phyloP scores from a whole-genome alignment of 2,888 invertebrate genomes.

The Saturnia japonica region DNA sequence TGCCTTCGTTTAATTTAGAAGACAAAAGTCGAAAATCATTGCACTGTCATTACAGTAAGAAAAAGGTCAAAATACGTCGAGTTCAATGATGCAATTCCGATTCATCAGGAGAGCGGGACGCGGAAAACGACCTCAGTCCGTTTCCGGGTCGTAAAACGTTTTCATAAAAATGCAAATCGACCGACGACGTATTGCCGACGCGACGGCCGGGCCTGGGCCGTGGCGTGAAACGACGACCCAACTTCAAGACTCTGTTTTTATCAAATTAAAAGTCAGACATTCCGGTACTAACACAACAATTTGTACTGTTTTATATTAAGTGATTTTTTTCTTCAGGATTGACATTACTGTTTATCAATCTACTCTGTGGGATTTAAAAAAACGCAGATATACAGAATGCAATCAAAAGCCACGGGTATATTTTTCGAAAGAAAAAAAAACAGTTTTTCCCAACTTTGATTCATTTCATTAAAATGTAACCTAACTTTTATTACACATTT shows the following conservation, averaged over 20 bases:
- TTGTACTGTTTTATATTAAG: neutral
- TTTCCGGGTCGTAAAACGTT: slow-evolving; percentile 61
- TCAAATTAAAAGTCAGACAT: slow-evolving; percentile 71
- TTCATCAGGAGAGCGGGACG: slow-evolving; percentile 17
- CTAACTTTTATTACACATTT: slow-evolving; percentile 43
- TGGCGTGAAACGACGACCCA: slow-evolving; percentile 39
- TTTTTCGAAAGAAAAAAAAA: neutral
- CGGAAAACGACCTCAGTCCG: slow-evolving; percentile 39
- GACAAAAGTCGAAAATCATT: slow-evolving; percentile 13
- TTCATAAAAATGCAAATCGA: slow-evolving; percentile 79
- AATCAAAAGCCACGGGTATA: too few species aligned
- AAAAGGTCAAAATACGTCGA: slow-evolving; percentile 12
- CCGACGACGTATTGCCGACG: slow-evolving; percentile 66
- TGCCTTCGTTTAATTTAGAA: neutral
- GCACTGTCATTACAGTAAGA: slow-evolving; percentile 12
- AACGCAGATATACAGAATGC: too few species aligned
- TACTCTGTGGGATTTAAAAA: too few species aligned
- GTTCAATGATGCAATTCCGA: slow-evolving; percentile 15
- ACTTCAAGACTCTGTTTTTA: slow-evolving; percentile 60
- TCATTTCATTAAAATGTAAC: slow-evolving; percentile 15
- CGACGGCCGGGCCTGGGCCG: neutral
- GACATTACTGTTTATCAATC: too few species aligned
- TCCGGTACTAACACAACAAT: slow-evolving; percentile 33
- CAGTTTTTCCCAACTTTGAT: neutral
- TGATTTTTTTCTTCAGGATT: too few species aligned